phyloP scores from a whole-genome alignment of 2,888 invertebrate genomes.

The Brachyptera risi region DNA sequence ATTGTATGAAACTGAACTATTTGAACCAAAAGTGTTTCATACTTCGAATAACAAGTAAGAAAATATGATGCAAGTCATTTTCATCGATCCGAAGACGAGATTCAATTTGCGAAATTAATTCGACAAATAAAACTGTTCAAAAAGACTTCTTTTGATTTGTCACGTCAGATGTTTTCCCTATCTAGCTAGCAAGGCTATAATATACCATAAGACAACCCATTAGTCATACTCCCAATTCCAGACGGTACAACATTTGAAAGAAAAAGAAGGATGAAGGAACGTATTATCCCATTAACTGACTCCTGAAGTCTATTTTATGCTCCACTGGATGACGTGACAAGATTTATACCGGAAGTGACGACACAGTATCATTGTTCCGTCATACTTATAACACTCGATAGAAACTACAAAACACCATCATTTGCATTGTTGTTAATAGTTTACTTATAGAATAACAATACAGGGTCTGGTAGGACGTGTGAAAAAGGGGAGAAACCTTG shows the following conservation, averaged over 20 bases:
- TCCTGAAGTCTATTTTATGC: slow-evolving; percentile 22
- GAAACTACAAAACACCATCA: not conserved
- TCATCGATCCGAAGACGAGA: too few species aligned
- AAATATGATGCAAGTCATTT: too few species aligned
- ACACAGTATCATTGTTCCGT: slow-evolving; percentile 3
- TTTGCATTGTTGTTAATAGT: slow-evolving; percentile 2
- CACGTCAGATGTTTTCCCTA: not conserved
- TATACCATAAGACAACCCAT: slow-evolving; percentile 14
- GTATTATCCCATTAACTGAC: slow-evolving; percentile 11
- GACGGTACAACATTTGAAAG: slow-evolving; percentile 5
- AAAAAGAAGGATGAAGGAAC: not conserved
- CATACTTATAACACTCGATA: slow-evolving; percentile 10
- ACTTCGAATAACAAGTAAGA: too few species aligned
- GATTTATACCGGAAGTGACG: slow-evolving; percentile 6
- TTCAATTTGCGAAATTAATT: too few species aligned
- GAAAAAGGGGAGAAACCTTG: too few species aligned
- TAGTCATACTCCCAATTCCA: slow-evolving; percentile 14
- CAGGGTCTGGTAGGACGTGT: too few species aligned
- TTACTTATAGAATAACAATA: not conserved
- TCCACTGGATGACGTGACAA: slow-evolving; percentile 9
- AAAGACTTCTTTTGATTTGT: not conserved
- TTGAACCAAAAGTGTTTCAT: too few species aligned
- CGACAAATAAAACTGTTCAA: too few species aligned
- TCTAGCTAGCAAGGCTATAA: not conserved
- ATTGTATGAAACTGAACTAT: too few species aligned